Percentiles rank a stretch among this genome's conserved stretches.
Evolutionary conservation across 1,140 invertebrate genomes (phyloP).

Genomic region (Pomphorhynchus laevis): DNA sequence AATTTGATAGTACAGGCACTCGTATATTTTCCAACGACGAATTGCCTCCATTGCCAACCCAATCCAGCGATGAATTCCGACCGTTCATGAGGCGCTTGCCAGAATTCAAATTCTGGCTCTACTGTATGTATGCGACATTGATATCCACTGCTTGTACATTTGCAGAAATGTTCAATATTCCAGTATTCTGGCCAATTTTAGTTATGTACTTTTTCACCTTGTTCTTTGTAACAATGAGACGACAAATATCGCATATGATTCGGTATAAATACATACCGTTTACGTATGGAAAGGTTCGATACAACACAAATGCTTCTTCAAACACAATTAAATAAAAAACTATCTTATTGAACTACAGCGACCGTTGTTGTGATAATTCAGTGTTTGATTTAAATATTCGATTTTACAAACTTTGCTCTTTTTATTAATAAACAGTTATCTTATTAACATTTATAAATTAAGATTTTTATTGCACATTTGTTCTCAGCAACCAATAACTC

Average conservation of each 20-base stretch:
- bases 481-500: too few relatives aligned
- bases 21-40: slow-evolving; percentile 18
- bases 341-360: too few relatives aligned
- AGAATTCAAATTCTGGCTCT: slow-evolving; percentile 99
- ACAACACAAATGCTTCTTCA: slow-evolving; percentile 22
- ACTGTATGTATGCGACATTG: slow-evolving; percentile 63
- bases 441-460: too few relatives aligned
- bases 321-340: too few relatives aligned
- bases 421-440: too few relatives aligned
- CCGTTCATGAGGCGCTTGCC: slow-evolving; percentile 84
- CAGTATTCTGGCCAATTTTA: slow-evolving; percentile 97
- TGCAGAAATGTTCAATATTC: slow-evolving; percentile 87
- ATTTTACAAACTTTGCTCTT: too few relatives aligned
- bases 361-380: too few relatives aligned
- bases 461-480: too few relatives aligned
- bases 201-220: slow-evolving; percentile 96
- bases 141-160: slow-evolving; percentile 64
- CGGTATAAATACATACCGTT: slow-evolving; percentile 93
- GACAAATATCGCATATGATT: slow-evolving; percentile 99
- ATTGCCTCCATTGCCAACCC: slow-evolving; percentile 60
- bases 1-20: slow-evolving; percentile 60
- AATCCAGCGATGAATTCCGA: slow-evolving; percentile 72
- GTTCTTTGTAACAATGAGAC: slow-evolving; percentile 92
- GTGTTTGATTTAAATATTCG: too few relatives aligned
- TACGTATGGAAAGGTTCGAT: slow-evolving; percentile 74